Evolutionary conservation across 2,797 vertebrate genomes (phyloP).

Genomic region (Coregonus sp.): DNA sequence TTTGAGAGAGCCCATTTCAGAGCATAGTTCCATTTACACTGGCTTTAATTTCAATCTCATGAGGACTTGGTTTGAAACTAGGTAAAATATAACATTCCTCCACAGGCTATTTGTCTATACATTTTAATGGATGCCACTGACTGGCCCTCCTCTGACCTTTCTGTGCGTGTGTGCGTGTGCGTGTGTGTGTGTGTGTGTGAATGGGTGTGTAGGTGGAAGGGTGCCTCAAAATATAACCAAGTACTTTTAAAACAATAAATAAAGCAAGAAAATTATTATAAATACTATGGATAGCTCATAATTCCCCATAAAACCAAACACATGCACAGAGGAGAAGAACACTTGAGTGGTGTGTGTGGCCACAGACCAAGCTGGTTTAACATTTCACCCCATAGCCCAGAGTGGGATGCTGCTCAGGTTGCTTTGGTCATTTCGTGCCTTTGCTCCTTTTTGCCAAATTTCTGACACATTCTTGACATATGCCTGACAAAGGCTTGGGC

Average conservation of each 20-base stretch:
- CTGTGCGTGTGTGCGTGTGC: neutral
- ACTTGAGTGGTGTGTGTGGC: neutral
- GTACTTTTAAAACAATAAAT: neutral
- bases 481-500: neutral
- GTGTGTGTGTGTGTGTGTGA: neutral
- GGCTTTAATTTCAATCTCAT: conserved; percentile 78
- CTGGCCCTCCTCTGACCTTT: conserved; percentile 56
- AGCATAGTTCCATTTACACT: conserved; percentile 75
- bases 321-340: neutral
- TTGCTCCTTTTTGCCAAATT: neutral
- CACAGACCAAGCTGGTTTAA: neutral
- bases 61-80: conserved; percentile 68
- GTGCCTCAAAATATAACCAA: neutral
- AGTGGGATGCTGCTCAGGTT: neutral
- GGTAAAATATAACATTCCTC: conserved; percentile 65
- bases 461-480: neutral
- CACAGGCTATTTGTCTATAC: conserved; percentile 64
- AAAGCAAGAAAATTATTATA: neutral
- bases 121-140: conserved; percentile 68
- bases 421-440: too few species aligned
- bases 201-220: neutral
- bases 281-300: neutral
- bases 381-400: neutral
- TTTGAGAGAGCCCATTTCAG: conserved; percentile 72
- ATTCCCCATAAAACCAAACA: neutral